A percentile compares a stretch with the other conserved stretches of the same genome.
phyloP scores from a whole-genome alignment of 2,888 invertebrate species.

The Harpagoxenus sublaevis region DNA sequence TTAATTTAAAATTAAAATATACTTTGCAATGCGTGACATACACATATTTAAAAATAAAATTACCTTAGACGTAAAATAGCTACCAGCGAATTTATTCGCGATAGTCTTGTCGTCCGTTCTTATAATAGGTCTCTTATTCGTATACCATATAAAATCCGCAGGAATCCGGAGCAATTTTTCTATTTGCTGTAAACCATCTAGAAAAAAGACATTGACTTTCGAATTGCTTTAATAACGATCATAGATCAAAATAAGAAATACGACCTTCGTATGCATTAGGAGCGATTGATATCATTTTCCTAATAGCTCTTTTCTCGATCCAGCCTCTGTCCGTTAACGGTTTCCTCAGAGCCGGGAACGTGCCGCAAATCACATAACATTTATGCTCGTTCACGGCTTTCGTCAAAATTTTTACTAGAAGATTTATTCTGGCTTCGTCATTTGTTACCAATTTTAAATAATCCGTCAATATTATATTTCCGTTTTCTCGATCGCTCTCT shows the following conservation, averaged over 20 bases:
- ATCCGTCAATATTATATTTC: slow-evolving; percentile 64
- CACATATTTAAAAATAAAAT: background rate
- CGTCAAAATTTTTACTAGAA: slow-evolving; percentile 64
- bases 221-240: background rate
- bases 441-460: slow-evolving; percentile 63
- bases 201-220: background rate
- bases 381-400: slow-evolving; percentile 67
- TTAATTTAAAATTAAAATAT: background rate
- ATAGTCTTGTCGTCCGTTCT: slow-evolving; percentile 63
- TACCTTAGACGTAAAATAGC: slow-evolving; percentile 73
- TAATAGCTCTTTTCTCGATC: slow-evolving; percentile 69
- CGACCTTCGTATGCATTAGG: slow-evolving; percentile 60
- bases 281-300: slow-evolving; percentile 61
- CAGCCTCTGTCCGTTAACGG: slow-evolving; percentile 66
- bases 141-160: slow-evolving; percentile 68
- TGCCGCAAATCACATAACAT: slow-evolving; percentile 64
- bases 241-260: background rate
- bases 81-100: slow-evolving; percentile 70
- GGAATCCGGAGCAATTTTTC: slow-evolving; percentile 65
- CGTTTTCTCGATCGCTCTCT: slow-evolving; percentile 43
- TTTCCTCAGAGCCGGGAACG: slow-evolving; percentile 62
- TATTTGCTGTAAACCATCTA: slow-evolving; percentile 64
- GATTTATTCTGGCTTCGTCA: slow-evolving; percentile 59
- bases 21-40: background rate
- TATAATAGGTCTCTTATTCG: slow-evolving; percentile 50